Conservation (phyloP, 2,888 invertebrate genomes). For the Uloborus plumipes region DNA sequence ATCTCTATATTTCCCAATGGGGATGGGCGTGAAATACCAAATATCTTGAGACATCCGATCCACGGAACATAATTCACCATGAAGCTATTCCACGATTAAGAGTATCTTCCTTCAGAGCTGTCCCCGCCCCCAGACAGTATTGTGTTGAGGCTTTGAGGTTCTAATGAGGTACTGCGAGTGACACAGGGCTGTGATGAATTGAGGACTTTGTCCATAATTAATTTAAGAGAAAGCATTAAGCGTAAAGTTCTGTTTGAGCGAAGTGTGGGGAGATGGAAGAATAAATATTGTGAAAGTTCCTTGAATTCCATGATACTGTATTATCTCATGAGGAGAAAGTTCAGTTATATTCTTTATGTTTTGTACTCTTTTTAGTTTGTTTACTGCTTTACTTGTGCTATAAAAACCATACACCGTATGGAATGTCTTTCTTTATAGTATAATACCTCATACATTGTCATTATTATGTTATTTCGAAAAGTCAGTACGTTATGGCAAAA, state of each 20-base stretch:
- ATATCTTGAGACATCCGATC: not conserved
- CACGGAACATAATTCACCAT: slow-evolving; percentile 22
- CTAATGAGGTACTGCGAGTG: slow-evolving; percentile 45
- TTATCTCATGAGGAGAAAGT: too few species aligned
- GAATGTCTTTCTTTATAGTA: too few species aligned
- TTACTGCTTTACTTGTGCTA: too few species aligned
- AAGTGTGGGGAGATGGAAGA: slow-evolving; percentile 18
- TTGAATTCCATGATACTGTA: too few species aligned
- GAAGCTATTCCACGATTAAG: slow-evolving; percentile 5
- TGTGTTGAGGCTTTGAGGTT: slow-evolving; percentile 31
- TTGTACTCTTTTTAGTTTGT: too few species aligned
- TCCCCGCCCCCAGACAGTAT: slow-evolving; percentile 21
- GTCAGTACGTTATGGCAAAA: too few species aligned
- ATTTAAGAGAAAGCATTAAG: slow-evolving; percentile 49
- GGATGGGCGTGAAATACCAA: too few species aligned
- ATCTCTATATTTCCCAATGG: too few species aligned
- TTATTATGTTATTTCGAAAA: too few species aligned
- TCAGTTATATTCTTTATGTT: too few species aligned
- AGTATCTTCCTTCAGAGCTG: not conserved
- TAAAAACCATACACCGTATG: too few species aligned
- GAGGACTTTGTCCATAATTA: slow-evolving; percentile 52
- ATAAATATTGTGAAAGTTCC: slow-evolving; percentile 18
- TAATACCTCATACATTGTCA: too few species aligned
- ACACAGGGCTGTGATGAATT: slow-evolving; percentile 44
- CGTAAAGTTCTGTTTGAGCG: slow-evolving; percentile 22